Conservation (phyloP, 2,888 invertebrate species). For the Nemoura dubitans region DNA sequence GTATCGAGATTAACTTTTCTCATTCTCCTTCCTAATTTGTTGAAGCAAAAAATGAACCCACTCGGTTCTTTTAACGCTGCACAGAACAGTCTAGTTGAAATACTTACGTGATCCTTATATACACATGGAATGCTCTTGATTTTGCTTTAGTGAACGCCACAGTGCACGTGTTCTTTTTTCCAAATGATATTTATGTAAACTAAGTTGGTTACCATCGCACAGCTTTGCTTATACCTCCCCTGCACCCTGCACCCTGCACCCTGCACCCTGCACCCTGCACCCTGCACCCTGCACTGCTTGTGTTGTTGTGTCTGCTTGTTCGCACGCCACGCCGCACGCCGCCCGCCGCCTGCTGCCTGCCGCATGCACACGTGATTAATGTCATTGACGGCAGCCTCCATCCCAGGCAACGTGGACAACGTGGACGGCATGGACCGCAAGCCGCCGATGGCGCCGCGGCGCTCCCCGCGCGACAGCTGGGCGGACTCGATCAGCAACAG, state of each 20-base stretch:
- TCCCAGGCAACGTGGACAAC: constrained; percentile 41
- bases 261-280: too few relatives aligned
- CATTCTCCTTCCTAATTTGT: background rate
- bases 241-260: too few relatives aligned
- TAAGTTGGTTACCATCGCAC: background rate
- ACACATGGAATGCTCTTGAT: too few relatives aligned
- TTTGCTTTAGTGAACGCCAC: too few relatives aligned
- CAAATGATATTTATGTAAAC: too few relatives aligned
- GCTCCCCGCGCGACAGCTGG: constrained; percentile 65
- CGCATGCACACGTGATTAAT: background rate
- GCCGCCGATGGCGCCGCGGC: constrained; percentile 70
- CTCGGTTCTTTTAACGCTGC: too few relatives aligned
- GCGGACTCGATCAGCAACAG: constrained; percentile 61
- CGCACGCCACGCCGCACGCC: background rate
- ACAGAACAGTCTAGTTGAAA: too few relatives aligned
- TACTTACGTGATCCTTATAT: too few relatives aligned
- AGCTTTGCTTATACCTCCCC: too few relatives aligned
- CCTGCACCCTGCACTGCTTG: background rate
- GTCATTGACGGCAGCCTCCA: constrained; percentile 20
- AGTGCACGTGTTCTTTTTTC: too few relatives aligned
- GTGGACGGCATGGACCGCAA: constrained; percentile 62
- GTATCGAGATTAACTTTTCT: background rate
- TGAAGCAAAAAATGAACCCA: too few relatives aligned
- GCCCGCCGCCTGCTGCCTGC: background rate
- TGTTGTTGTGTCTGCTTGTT: background rate